Evolutionary conservation across 1,140 invertebrate species (phyloP), one percentile per base, ranked within the genome.

Genomic region (Calephelis nemesis): DNA sequence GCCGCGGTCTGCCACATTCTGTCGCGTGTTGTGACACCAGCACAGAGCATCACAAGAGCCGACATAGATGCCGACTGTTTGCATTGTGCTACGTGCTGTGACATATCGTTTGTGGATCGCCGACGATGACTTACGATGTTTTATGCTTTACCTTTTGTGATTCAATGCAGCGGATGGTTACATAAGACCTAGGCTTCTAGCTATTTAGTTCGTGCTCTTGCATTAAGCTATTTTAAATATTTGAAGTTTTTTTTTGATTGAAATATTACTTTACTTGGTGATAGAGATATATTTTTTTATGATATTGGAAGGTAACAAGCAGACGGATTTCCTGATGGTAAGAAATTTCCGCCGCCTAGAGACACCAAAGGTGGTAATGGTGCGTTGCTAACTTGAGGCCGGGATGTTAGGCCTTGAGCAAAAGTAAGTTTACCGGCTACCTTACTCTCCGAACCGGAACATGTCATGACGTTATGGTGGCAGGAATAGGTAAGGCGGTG

Each of bases 21-120:
- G 75, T 70, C 71, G 71, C 72, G 73, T 86, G 83, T 86, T 88
- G 77, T 87, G 83, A 86, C 83, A 85, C 71, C 62, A 47, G 67
- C 70, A 30, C 30, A 30, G 30, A 15, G 63, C 72, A 65, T 69
- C 67, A 78, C 76, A 77, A 62, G 72, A 70, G 81, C 83, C 85
- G 81, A 82, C 85, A 87, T 71, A 87, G 72, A 79, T 75, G 79
- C 87, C 84, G 82, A 65, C 81, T 90, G 87, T 90, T 90, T 90
- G 87, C 75, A 87, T 88, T 90, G 85, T 88, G 76, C 78, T 84
- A 84, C 84, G 85, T 89, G 84, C 83, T 81, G 79, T 88, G 81
- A 88, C 85, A 87, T 88, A 88, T 86, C 82, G 83, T 84, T 82
- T 86, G 85, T 68, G 78, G 69, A 67, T 73, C 68, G 66, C 76